A percentile compares a stretch with the other conserved stretches of the same genome.
These are phyloP conservation scores for Ciona savignyi DNA, from an alignment of 23 tunicate species.

Conservation along the genomic window DNA sequence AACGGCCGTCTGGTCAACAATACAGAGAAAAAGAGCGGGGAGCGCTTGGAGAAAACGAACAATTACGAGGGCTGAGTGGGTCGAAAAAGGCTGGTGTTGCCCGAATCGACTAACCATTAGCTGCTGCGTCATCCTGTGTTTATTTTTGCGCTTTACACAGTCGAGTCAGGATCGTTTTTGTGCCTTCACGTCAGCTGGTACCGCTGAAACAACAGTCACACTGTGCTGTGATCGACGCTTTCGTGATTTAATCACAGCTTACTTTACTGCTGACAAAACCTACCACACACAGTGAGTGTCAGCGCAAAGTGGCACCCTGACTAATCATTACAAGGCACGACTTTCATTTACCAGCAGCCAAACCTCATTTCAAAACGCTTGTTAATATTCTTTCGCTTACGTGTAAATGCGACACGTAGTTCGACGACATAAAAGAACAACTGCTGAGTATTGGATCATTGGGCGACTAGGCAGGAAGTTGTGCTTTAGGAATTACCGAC, in stretches of 20 bases:
- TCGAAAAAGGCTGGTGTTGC: neutral
- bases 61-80: neutral
- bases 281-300: neutral
- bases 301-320: neutral
- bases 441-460: no score
- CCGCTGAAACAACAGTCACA: slow-evolving; percentile 1
- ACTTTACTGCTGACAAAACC: neutral
- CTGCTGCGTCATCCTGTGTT: slow-evolving; percentile 17
- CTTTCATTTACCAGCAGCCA: no score
- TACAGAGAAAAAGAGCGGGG: neutral
- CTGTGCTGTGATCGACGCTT: neutral
- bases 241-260: neutral
- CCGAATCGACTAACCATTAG: neutral
- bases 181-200: neutral
- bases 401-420: no score
- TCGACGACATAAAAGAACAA: no score
- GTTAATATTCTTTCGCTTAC: no score
- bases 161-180: neutral
- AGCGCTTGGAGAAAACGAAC: neutral
- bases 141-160: slow-evolving; percentile 16
- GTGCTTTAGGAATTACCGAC: no score
- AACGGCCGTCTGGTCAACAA: neutral
- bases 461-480: no score
- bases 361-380: no score
- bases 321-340: no score